These are phyloP conservation scores for Agrilus planipennis DNA, from an alignment of 1,140 invertebrate species.

Conservation along the genomic window DNA sequence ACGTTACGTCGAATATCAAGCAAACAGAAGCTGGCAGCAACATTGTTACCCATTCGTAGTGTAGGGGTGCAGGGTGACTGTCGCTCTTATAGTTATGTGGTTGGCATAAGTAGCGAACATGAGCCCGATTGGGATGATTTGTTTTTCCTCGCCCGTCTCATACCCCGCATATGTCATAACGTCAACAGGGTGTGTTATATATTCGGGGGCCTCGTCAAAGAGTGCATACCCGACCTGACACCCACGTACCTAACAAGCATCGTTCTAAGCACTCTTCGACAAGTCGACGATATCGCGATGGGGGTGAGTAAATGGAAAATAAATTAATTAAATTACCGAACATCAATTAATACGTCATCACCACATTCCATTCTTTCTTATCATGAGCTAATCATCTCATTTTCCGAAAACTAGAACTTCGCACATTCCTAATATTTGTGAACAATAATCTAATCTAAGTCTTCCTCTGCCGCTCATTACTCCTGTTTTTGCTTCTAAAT, in stretches of 20 bases:
- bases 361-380: too few species aligned
- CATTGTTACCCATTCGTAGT: conserved; percentile 84
- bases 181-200: conserved; percentile 93
- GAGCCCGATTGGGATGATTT: conserved; percentile 84
- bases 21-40: conserved; percentile 66
- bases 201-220: conserved; percentile 78
- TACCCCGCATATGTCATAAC: conserved; percentile 90
- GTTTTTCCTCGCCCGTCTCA: conserved; percentile 76
- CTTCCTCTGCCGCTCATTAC: too few species aligned
- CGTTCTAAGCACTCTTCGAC: conserved; percentile 75
- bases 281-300: conserved; percentile 80
- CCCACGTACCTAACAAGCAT: conserved; percentile 82
- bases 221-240: conserved; percentile 86
- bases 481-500: too few species aligned
- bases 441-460: too few species aligned
- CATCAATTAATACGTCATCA: too few species aligned
- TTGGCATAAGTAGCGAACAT: conserved; percentile 73
- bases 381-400: too few species aligned
- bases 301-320: too few species aligned
- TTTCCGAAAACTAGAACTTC: too few species aligned
- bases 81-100: conserved; percentile 91
- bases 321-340: too few species aligned
- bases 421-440: too few species aligned
- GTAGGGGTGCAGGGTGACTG: conserved; percentile 97
- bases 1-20: conserved; percentile 61